Evolutionary conservation across 2,113 vertebrate species (phyloP).

Genomic region (Nothobranchius kuhntae): DNA sequence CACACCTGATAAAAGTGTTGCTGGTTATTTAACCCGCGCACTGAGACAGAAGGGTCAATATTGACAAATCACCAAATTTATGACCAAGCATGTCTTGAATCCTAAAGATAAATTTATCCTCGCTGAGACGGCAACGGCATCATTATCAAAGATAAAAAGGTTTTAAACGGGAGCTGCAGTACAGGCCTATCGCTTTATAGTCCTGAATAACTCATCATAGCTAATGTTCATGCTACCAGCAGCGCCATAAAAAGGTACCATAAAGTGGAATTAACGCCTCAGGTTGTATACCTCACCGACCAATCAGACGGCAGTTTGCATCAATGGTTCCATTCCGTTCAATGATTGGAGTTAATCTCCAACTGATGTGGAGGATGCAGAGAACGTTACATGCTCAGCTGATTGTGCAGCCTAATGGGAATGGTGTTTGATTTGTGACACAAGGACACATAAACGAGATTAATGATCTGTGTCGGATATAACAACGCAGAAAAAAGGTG

Average conservation of each 20-base stretch:
- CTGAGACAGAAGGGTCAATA: conserved; percentile 44
- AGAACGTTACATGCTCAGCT: neutral
- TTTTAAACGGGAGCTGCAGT: conserved; percentile 44
- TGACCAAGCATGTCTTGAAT: conserved; percentile 30
- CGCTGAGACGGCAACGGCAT: conserved; percentile 38
- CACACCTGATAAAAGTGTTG: neutral
- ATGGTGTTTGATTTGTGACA: neutral
- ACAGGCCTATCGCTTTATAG: conserved; percentile 38
- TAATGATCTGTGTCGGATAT: neutral
- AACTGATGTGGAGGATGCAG: neutral
- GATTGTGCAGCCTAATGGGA: no score
- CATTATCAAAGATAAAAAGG: conserved; percentile 45
- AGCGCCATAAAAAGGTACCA: conserved; percentile 16
- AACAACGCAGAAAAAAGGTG: no score
- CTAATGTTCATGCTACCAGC: conserved; percentile 31
- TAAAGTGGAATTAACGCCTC: neutral
- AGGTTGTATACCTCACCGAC: neutral
- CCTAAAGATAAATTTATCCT: conserved; percentile 50
- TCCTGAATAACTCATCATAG: conserved; percentile 37
- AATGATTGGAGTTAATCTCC: neutral
- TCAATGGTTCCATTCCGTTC: neutral
- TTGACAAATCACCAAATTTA: conserved; percentile 47
- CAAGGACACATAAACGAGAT: neutral
- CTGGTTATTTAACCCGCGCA: conserved; percentile 1
- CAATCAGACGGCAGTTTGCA: neutral